These are phyloP conservation scores for Lytechinus variegatus DNA, from an alignment of 35 echinoderm and acorn worm species.

Conservation along the genomic window DNA sequence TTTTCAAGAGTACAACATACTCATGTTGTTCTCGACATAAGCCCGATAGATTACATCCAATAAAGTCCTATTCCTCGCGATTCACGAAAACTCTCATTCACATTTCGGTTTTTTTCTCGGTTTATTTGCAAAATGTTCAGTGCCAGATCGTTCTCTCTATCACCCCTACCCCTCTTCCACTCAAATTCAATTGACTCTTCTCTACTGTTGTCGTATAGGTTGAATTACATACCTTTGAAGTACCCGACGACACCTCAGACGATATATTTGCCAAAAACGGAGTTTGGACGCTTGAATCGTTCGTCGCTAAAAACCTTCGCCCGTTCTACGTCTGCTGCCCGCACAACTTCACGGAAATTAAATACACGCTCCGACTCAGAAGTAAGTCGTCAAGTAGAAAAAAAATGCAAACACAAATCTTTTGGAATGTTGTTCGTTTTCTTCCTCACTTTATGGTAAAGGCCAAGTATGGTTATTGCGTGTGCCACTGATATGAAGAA, in stretches of 20 bases:
- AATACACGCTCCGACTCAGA: conserved; percentile 30
- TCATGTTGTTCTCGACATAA: background rate
- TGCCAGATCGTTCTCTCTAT: background rate
- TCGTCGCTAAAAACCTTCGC: conserved; percentile 33
- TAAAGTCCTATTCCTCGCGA: background rate
- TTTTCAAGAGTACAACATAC: background rate
- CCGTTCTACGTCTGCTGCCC: conserved; percentile 47
- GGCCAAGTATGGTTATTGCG: background rate
- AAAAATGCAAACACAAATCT: background rate
- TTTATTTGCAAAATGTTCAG: background rate
- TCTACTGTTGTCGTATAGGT: conserved; percentile 15
- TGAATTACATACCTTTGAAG: conserved; percentile 34
- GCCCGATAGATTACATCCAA: background rate
- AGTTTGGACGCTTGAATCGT: conserved; percentile 41
- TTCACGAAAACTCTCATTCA: background rate
- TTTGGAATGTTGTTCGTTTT: background rate
- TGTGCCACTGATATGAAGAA: background rate
- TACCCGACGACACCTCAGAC: conserved; percentile 37
- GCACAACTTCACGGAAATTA: conserved; percentile 55
- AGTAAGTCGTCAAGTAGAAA: conserved; percentile 2
- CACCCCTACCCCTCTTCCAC: too few relatives aligned
- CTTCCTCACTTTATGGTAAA: background rate
- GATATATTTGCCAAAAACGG: conserved; percentile 44
- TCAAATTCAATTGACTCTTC: background rate
- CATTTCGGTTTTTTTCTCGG: background rate